Conservation (phyloP, 2,888 invertebrate species). For the Lobophora halterata region DNA sequence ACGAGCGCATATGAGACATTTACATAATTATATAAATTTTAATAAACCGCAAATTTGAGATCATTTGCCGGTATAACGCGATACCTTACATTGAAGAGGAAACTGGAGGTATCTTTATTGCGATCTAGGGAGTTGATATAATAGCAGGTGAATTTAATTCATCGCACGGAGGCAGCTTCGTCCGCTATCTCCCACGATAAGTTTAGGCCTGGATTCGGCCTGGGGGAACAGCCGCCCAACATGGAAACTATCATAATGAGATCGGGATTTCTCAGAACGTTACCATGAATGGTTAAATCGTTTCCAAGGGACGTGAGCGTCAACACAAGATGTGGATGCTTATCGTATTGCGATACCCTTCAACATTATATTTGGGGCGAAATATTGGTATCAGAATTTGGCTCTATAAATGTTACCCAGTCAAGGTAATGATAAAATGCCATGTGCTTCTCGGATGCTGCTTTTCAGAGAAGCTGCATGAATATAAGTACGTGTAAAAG, state of each 20-base stretch:
- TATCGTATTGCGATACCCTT: constrained; percentile 47
- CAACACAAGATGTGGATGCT: constrained; percentile 41
- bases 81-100: constrained; percentile 44
- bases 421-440: no score
- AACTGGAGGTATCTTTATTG: constrained; percentile 64
- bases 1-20: constrained; percentile 27
- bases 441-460: no score
- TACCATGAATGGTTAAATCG: constrained; percentile 49
- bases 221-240: constrained; percentile 33
- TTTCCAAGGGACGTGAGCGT: constrained; percentile 43
- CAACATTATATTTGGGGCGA: constrained; percentile 30
- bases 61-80: constrained; percentile 44
- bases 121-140: constrained; percentile 67
- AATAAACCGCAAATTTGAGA: constrained; percentile 55
- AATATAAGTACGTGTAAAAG: no score
- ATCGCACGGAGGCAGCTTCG: constrained; percentile 59
- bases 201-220: constrained; percentile 49
- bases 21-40: constrained; percentile 44
- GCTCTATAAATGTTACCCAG: constrained; percentile 16
- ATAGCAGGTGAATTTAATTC: constrained; percentile 72
- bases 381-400: constrained; percentile 3
- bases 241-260: constrained; percentile 70
- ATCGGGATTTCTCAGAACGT: constrained; percentile 67
- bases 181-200: constrained; percentile 61
- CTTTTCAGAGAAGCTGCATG: no score